phyloP scores from a whole-genome alignment of 2,797 vertebrate genomes.

The Dermochelys coriacea region DNA sequence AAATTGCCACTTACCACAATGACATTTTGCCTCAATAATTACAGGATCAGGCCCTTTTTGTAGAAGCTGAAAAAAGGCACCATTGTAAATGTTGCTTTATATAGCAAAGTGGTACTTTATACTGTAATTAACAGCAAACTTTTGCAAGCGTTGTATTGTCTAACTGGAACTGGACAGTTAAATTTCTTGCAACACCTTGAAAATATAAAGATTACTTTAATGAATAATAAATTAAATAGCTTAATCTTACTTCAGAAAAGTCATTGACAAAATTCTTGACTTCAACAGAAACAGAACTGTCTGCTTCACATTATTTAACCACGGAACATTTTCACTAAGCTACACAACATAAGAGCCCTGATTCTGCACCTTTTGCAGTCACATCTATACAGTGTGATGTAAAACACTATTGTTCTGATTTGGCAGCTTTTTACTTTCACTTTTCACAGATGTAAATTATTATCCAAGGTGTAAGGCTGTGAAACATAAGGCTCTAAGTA shows the following conservation, averaged over 20 bases:
- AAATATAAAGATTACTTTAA: neutral
- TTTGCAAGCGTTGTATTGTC: slow-evolving; percentile 24
- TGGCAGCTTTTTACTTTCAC: slow-evolving; percentile 10
- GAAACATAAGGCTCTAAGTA: neutral
- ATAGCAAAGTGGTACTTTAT: neutral
- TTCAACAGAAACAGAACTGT: slow-evolving; percentile 18
- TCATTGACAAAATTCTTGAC: neutral
- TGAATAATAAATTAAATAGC: slow-evolving; percentile 50
- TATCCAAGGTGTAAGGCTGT: neutral
- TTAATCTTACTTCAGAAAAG: neutral
- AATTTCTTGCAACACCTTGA: slow-evolving; percentile 3
- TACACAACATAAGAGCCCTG: neutral
- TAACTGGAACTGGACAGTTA: slow-evolving; percentile 35
- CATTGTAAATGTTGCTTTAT: neutral
- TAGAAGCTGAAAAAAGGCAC: slow-evolving; percentile 31
- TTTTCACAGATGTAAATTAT: neutral
- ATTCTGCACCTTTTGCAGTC: neutral
- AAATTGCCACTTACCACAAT: slow-evolving; percentile 8
- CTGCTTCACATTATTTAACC: slow-evolving; percentile 26
- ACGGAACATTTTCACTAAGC: neutral
- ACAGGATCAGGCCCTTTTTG: slow-evolving; percentile 53
- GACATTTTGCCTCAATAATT: neutral
- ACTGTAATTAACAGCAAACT: slow-evolving; percentile 49
- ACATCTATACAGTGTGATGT: neutral
- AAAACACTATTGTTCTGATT: neutral